A percentile compares a stretch with the other conserved stretches of the same genome.
Conservation (phyloP, 2,888 invertebrate species). For the Hemaris fuciformis region DNA sequence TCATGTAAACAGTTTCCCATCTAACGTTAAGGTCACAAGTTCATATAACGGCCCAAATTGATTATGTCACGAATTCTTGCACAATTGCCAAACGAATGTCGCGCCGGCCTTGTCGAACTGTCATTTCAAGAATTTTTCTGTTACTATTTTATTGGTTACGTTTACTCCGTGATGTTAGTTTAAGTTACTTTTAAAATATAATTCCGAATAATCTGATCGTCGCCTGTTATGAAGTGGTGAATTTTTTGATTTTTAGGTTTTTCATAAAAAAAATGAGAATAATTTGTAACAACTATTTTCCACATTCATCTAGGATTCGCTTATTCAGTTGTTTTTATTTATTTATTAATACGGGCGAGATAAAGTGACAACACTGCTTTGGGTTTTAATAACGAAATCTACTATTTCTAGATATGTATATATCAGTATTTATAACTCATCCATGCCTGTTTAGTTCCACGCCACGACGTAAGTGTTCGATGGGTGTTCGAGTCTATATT, state of each 20-base stretch:
- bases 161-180: not conserved
- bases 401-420: too few species aligned
- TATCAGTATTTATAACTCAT: too few species aligned
- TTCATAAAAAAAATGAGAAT: too few species aligned
- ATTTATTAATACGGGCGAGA: too few species aligned
- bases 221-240: not conserved
- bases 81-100: not conserved
- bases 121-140: not conserved
- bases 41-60: slow-evolving; percentile 4
- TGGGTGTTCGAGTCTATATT: too few species aligned
- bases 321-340: too few species aligned
- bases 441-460: not conserved
- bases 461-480: too few species aligned
- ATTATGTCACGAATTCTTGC: slow-evolving; percentile 6
- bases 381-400: too few species aligned
- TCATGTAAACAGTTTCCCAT: not conserved
- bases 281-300: too few species aligned
- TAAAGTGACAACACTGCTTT: too few species aligned
- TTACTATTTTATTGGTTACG: not conserved
- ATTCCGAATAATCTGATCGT: not conserved
- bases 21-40: slow-evolving; percentile 9
- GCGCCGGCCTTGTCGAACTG: not conserved
- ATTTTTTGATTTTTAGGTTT: too few species aligned
- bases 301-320: too few species aligned
- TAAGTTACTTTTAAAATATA: not conserved